Evolutionary conservation across 1,140 invertebrate genomes (phyloP), one percentile per base, ranked within the genome.

Genomic region (Chelonus insularis): DNA sequence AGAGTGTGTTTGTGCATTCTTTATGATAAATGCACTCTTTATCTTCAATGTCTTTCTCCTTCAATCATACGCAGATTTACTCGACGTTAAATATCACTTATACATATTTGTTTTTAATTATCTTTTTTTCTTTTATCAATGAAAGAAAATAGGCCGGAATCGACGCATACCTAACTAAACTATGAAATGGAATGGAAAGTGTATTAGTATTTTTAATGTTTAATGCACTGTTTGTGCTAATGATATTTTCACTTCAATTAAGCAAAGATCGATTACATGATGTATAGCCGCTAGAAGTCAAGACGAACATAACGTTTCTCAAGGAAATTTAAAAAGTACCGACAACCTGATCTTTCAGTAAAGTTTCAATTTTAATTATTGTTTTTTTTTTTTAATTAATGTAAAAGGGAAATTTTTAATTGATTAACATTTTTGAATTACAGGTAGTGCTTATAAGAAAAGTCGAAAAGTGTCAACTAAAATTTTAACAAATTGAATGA

Each of bases 151-250:
- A 97, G 91, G 90, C 88, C 76, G 86, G 92, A 72, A 91, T 96
- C 70, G 91, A 91, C 72, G 82, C 84, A 69, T 94, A 96, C 81
- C 86, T 98, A 77, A 89, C 91, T 76, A 94, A 96, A 73, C 87
- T 98, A 71, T 86, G 96, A 70, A 98, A 97, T 88, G 96, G n/a
- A n/a, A n/a, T n/a, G n/a, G n/a, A 96, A 82, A 92, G 94, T 69
- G 94, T 97, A 62, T 97, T 98, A 82, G 94, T 94, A 71, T 98
- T 98, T 89, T 93, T 98, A 85, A 98, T 99, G 94, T 91, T 97
- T 85, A 99, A 99, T 88, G 93, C 96, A 81, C 89, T 99, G 73
- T 99, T 98, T 87, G 94, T 98, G 78, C 89, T 99, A 83, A 94
- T 98, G 82, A 95, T 98, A 74, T 95, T 98, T 85, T 91, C 98